phyloP scores from a whole-genome alignment of 2,888 invertebrate genomes.

The Lepidonotus clava region DNA sequence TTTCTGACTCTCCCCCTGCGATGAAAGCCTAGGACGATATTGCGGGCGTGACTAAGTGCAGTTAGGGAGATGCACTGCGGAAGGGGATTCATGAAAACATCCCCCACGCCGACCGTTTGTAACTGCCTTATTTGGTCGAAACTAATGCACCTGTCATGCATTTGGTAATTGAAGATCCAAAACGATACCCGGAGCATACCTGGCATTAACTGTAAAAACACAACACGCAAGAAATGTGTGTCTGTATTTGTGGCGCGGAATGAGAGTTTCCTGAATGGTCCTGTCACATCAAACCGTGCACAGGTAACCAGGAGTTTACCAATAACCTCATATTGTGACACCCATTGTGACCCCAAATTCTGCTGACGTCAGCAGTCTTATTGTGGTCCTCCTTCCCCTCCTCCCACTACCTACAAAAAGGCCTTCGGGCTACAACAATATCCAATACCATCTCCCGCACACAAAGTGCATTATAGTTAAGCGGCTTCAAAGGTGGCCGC shows the following conservation, averaged over 20 bases:
- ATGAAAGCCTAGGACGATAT: not conserved
- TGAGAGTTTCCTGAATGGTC: too few species aligned
- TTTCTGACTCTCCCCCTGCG: not conserved
- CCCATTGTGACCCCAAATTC: not conserved
- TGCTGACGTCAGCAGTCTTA: not conserved
- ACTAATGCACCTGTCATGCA: not conserved
- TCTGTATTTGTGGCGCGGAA: too few species aligned
- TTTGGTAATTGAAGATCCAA: too few species aligned
- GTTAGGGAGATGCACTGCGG: not conserved
- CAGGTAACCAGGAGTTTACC: too few species aligned
- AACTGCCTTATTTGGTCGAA: not conserved
- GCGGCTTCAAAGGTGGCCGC: not conserved
- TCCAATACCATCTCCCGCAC: slow-evolving; percentile 27
- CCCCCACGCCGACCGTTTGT: not conserved
- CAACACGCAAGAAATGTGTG: too few species aligned
- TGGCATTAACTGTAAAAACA: too few species aligned
- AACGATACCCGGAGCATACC: too few species aligned
- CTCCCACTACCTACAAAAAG: not conserved
- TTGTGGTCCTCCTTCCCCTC: not conserved
- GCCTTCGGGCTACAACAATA: not conserved
- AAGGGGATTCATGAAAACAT: not conserved
- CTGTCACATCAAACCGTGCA: too few species aligned
- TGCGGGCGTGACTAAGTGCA: not conserved
- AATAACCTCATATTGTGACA: too few species aligned
- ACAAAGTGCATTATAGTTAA: slow-evolving; percentile 13